Percentiles rank a stretch among this genome's conserved stretches.
Conservation (phyloP, 2,797 vertebrate species). For the Periparus ater region DNA sequence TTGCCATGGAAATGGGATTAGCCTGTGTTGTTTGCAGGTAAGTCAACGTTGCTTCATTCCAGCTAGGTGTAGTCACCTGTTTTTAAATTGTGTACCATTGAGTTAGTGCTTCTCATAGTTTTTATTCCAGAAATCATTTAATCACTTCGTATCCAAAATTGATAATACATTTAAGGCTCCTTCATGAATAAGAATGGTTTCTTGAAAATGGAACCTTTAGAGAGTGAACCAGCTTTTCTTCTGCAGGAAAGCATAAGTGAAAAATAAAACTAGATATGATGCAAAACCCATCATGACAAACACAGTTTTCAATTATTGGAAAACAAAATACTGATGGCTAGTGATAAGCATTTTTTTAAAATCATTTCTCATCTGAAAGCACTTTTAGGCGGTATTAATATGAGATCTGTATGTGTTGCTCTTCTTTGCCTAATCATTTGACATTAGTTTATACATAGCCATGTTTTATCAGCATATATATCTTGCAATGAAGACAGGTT, state of each 20-base stretch:
- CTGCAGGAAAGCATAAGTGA: background rate
- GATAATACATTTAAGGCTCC: background rate
- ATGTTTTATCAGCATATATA: background rate
- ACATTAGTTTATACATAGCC: background rate
- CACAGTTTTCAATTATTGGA: background rate
- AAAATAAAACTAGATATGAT: background rate
- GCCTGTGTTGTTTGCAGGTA: conserved; percentile 97
- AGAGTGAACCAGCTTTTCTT: background rate
- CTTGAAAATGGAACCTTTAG: background rate
- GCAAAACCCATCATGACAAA: background rate
- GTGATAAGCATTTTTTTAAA: background rate
- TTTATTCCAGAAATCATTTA: background rate
- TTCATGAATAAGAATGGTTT: background rate
- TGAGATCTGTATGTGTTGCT: background rate
- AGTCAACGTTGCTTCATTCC: background rate
- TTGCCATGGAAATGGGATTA: conserved; percentile 99
- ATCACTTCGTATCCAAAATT: background rate
- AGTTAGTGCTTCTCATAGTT: background rate
- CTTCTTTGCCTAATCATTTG: background rate
- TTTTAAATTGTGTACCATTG: background rate
- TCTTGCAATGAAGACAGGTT: background rate
- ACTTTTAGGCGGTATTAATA: background rate
- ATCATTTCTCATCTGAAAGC: background rate
- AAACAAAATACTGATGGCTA: background rate
- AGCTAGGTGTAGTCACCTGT: background rate